phyloP scores from a whole-genome alignment of 2,797 vertebrate species.

The Crocodylus rhombifer region DNA sequence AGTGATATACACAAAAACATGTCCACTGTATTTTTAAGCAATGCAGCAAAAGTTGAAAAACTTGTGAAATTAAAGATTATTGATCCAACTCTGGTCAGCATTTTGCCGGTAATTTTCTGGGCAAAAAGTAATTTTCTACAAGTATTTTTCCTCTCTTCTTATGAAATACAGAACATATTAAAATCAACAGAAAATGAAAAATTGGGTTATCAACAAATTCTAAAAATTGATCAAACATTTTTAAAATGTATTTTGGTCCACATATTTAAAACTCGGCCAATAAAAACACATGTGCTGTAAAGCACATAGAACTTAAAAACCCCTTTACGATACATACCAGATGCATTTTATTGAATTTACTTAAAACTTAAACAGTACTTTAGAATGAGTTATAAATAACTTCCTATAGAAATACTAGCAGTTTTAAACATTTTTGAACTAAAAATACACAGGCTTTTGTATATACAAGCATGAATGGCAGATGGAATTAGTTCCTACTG shows the following conservation, averaged over 20 bases:
- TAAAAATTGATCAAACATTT: not conserved
- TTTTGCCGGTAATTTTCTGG: not conserved
- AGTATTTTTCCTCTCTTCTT: not conserved
- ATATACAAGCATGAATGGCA: conserved; percentile 41
- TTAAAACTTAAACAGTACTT: conserved; percentile 18
- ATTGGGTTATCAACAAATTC: not conserved
- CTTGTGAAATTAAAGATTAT: not conserved
- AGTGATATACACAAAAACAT: not conserved
- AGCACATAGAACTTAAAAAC: not conserved
- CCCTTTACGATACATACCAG: not conserved
- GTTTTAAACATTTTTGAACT: conserved; percentile 62
- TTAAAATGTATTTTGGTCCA: not conserved
- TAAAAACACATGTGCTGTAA: not conserved
- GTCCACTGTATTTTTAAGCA: conserved; percentile 8
- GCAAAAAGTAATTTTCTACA: not conserved
- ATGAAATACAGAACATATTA: not conserved
- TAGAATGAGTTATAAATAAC: conserved; percentile 53
- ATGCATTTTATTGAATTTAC: not conserved
- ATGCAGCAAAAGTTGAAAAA: not conserved
- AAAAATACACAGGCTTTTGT: conserved; percentile 49
- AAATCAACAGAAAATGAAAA: not conserved
- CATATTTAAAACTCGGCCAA: not conserved
- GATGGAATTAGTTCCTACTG: conserved; percentile 46
- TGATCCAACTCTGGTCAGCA: not conserved
- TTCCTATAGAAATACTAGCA: conserved; percentile 56